Base-by-base conservation (phyloP, 2,797 vertebrate species). In the Pangasius sanitwongsei region DNA sequence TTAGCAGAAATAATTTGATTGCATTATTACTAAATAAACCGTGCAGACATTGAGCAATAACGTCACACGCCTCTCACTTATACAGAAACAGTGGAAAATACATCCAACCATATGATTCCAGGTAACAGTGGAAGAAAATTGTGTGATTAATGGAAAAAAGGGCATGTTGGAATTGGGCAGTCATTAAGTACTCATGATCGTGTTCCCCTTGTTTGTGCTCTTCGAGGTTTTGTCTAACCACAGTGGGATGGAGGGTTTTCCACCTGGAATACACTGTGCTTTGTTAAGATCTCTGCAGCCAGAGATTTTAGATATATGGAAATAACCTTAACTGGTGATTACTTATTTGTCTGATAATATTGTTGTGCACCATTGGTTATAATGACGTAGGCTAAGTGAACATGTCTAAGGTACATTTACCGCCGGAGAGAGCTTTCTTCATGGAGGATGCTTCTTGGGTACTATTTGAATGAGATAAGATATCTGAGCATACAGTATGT, bases 101-200 rank as follows among this genome's bases (percentile, higher is more conserved):
- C 84, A 85, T 89, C 86, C 87, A 89, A 83, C 87, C 78, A 37
- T 85, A 86, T 74, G 78, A 87, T 87, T 90, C 87, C 72, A 91
- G 87, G 88, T 89, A 86, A 87, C 86, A 87, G 85, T 88, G 86
- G 37, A 86, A 48, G 87, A 91, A 89, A 89, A 90, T 86, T 86
- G 72, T 59, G 59, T 87, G 90, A 89, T 92, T 91, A 92, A 92
- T 91, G 83, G 86, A 90, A 89, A 91, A 91, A 83, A 87, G 20
- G 37, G 87, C 67, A 69, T 90, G 87, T 87, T 87, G 91, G 89
- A 91, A 90, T 90, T 86, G 50, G 72, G 77, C 59, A 80, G 83
- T 87, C 82, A 90, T 93, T 92, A 92, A 90, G 91, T 86, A 90
- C 88, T 90, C 91, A 91, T 89, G 89, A 74, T 86, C 65, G 77